phyloP scores from a whole-genome alignment of 2,888 invertebrate genomes.

The Caenorhabditis virilis region DNA sequence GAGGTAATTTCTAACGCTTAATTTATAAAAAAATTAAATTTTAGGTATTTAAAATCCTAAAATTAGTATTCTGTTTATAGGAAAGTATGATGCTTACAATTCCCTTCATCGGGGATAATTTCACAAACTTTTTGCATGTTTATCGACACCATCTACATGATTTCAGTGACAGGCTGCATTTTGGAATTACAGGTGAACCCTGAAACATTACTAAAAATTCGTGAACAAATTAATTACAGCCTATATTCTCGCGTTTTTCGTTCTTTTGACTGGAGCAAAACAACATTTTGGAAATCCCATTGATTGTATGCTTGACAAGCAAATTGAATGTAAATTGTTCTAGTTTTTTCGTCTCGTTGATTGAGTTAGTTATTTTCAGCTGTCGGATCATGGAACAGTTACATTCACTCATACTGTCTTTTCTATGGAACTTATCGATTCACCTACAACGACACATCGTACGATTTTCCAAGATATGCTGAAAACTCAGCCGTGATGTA shows the following conservation, averaged over 20 bases:
- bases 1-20: too few relatives aligned
- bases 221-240: slow-evolving; percentile 6
- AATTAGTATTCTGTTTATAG: too few relatives aligned
- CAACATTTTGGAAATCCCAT: slow-evolving; percentile 47
- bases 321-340: slow-evolving; percentile 21
- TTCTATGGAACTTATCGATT: slow-evolving; percentile 38
- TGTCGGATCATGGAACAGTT: slow-evolving; percentile 29
- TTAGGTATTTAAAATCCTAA: too few relatives aligned
- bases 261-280: slow-evolving; percentile 31
- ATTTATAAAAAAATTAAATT: too few relatives aligned
- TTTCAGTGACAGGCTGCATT: slow-evolving; percentile 33
- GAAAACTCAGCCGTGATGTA: slow-evolving; percentile 18
- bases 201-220: background rate
- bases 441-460: slow-evolving; percentile 5
- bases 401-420: slow-evolving; percentile 35
- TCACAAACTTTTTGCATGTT: slow-evolving; percentile 19
- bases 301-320: slow-evolving; percentile 33
- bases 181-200: slow-evolving; percentile 9
- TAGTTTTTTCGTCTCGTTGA: background rate
- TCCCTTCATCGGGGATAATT: slow-evolving; percentile 28
- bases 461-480: slow-evolving; percentile 12
- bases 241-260: slow-evolving; percentile 26
- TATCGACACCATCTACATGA: slow-evolving; percentile 21
- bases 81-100: slow-evolving; percentile 37
- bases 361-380: slow-evolving; percentile 6